Conservation (phyloP, 1,140 invertebrate species). For the Drosophila truncata region DNA sequence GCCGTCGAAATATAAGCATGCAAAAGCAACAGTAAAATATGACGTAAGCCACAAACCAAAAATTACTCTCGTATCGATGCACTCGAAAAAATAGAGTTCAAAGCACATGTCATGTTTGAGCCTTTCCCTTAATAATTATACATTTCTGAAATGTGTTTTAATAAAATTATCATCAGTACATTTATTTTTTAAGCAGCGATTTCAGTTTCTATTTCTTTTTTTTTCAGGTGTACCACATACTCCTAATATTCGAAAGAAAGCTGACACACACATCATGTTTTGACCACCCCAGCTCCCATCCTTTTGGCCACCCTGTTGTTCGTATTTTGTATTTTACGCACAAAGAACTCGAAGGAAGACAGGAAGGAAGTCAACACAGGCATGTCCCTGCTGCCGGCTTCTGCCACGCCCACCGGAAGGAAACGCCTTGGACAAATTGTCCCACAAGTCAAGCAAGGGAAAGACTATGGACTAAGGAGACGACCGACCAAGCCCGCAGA, state of each 20-base stretch:
- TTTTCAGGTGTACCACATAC: conserved; percentile 8
- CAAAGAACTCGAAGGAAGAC: conserved; percentile 49
- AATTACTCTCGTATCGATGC: conserved; percentile 32
- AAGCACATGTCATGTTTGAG: too few species aligned
- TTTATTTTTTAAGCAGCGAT: too few species aligned
- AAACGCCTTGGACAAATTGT: conserved; percentile 74
- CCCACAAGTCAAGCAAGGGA: conserved; percentile 28
- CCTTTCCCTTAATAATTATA: too few species aligned
- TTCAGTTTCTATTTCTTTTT: too few species aligned
- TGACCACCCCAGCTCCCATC: conserved; percentile 25
- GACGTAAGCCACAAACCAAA: conserved; percentile 68
- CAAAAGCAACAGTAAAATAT: conserved; percentile 72
- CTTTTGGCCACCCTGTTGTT: conserved; percentile 18
- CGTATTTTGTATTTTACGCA: conserved; percentile 46
- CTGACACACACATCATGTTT: conserved; percentile 42
- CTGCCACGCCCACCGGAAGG: conserved; percentile 61
- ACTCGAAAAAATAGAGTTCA: not conserved
- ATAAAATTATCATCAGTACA: too few species aligned
- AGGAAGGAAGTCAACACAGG: conserved; percentile 74
- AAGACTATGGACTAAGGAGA: conserved; percentile 9
- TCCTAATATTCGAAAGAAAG: conserved; percentile 5
- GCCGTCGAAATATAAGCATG: conserved; percentile 47
- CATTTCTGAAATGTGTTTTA: not conserved
- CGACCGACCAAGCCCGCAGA: conserved; percentile 10
- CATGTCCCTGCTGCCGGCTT: conserved; percentile 50